phyloP scores from a whole-genome alignment of 2,113 vertebrate genomes.

The Ondatra zibethicus region DNA sequence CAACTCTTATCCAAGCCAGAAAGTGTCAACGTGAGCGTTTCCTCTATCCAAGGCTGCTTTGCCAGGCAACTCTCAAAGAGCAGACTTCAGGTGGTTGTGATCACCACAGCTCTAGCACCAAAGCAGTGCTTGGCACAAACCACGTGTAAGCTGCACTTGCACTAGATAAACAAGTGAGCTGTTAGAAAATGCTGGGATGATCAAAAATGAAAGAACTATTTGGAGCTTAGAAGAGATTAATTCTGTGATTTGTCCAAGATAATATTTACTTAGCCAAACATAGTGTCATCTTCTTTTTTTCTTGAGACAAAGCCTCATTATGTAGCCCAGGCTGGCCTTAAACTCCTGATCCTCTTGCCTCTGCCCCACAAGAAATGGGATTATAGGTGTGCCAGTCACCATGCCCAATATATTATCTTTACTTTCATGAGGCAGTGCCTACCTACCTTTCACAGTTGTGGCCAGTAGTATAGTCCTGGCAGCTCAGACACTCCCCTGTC shows the following conservation, averaged over 20 bases:
- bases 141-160: neutral
- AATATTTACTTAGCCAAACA: neutral
- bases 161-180: neutral
- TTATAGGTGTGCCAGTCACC: neutral
- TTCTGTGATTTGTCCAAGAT: neutral
- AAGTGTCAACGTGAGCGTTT: neutral
- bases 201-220: neutral
- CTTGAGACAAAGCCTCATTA: neutral
- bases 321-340: neutral
- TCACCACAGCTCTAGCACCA: neutral
- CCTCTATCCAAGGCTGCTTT: neutral
- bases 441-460: conserved; percentile 94
- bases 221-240: neutral
- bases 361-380: neutral
- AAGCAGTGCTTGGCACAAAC: neutral
- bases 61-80: neutral
- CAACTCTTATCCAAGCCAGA: neutral
- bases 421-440: accelerated
- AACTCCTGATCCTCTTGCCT: neutral
- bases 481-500: conserved; percentile 91
- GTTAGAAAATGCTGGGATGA: neutral
- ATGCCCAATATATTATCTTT: neutral
- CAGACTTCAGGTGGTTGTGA: neutral
- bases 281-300: neutral
- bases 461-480: conserved; percentile 91